Conservation (phyloP, 2,797 vertebrate genomes). For the Poeciliopsis presidionis region DNA sequence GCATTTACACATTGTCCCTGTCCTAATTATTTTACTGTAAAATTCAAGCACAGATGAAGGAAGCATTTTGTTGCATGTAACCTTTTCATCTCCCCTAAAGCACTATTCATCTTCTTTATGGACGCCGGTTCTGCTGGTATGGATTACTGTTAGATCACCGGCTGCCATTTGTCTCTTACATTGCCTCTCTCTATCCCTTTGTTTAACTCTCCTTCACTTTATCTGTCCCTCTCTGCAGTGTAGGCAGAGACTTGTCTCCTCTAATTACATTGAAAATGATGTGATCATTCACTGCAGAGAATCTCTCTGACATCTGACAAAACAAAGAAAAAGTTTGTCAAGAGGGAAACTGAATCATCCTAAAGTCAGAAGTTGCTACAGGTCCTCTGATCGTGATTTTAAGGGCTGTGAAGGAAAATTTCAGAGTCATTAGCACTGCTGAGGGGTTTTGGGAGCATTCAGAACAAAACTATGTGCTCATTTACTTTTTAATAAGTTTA, state of each 20-base stretch:
- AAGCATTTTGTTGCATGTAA: conserved; percentile 60
- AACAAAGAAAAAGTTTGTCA: conserved; percentile 55
- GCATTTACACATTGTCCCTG: conserved; percentile 37
- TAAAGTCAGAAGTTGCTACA: conserved; percentile 11
- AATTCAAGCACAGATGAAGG: conserved; percentile 64
- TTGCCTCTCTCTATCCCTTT: conserved; percentile 27
- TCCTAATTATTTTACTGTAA: conserved; percentile 52
- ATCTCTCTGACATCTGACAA: conserved; percentile 68
- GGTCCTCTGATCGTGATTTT: conserved; percentile 7
- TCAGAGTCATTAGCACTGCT: neutral
- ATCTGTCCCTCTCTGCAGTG: conserved; percentile 55
- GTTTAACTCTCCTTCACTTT: conserved; percentile 31
- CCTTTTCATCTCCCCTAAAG: conserved; percentile 74
- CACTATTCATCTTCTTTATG: conserved; percentile 62
- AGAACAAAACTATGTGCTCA: neutral
- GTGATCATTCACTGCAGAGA: conserved; percentile 65
- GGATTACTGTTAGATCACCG: conserved; percentile 69
- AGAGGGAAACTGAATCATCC: conserved; percentile 45
- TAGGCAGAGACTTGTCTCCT: conserved; percentile 69
- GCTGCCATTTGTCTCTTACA: conserved; percentile 41
- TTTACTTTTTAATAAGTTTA: neutral
- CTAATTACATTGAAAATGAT: conserved; percentile 68
- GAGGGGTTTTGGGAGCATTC: neutral
- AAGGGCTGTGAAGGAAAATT: conserved; percentile 3
- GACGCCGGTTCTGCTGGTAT: conserved; percentile 61